Evolutionary conservation across 2,113 vertebrate species (phyloP), one percentile per base, ranked within the genome.

Genomic region (Rhea americana): DNA sequence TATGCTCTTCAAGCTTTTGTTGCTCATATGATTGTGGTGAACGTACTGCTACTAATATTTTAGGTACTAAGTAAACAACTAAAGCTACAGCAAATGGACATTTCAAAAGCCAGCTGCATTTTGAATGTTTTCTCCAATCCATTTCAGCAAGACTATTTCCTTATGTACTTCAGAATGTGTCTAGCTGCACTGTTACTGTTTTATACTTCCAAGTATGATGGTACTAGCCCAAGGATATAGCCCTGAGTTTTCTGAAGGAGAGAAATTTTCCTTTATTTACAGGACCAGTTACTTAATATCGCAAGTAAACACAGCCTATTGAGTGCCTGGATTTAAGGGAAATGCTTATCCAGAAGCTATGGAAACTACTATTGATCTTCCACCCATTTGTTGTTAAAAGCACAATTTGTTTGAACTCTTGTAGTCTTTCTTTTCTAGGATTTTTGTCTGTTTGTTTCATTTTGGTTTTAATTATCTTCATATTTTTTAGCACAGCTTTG

Each of bases 41-140:
- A n/a, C n/a, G 77, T 19, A 72, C 1, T 26, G 10, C 61, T 85
- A 72, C 21, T 47, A 14, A 3, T 13, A 41, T 83, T 70, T 72
- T 75, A 65, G 16, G 22, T n/a, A 30, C 6, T 78, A 75, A 91
- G 28, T 47, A 35, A 88, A 63, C 24, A 67, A 12, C 58, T 78
- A 43, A 71, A 81, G 43, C 74, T 61, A 55, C 22, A 89, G 88
- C 47, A 86, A 91, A 84, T 47, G 35, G 15, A 4, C 2, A 25
- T 86, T 93, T 94, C 72, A 91, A 91, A 87, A 90, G 61, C 18
- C 76, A 91, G 30, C 91, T 95, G 67, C 18, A 39, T 92, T 89
- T 86, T 89, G 43, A 86, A 86, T 78, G 86, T 88, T 81, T 84
- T 22, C 25, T 89, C 43, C 43, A 82, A 56, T 76, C 56, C 41